Evolutionary conservation across 2,113 vertebrate species (phyloP), one percentile per base, ranked within the genome.

Genomic region (Geococcyx californianus): DNA sequence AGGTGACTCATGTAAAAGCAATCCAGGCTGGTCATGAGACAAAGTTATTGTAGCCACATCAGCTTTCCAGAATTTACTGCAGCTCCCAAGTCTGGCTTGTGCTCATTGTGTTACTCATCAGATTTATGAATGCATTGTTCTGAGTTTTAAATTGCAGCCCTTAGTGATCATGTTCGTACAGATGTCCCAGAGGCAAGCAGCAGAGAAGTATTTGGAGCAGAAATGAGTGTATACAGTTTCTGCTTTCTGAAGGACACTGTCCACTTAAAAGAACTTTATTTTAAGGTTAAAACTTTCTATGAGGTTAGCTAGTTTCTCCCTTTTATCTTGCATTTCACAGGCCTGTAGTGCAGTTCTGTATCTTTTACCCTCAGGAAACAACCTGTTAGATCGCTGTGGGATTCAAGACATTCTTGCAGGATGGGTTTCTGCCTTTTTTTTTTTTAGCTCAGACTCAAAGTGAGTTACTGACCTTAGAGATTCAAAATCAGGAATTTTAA

Each of bases 11-110:
- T 25, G 58, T 60, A 86, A 95, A 92, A 94, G 86, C 92, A 87
- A 92, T 91, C 90, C 79, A 82, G 84, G 75, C 69, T 1, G 2
- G 87, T 97, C 97, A 97, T 88, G 94, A 96, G 97, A 85, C 69
- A 62, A 40, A 91, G 59, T 91, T 96, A 97, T 85, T 96, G 94
- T 87, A 96, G 93, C 88, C 90, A 76, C 93, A 96, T 93, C 93
- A 96, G 95, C 93, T 96, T 97, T 97, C 79, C 88, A 93, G 92
- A 58, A 88, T 93, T 94, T 92, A 73, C 88, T 93, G 87, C 75
- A 82, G 56, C 78, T 95, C 81, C 76, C 58, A 85, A 96, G 81
- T 68, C 60, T 90, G 90, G 67, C 63, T 93, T 90, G 87, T 18
- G 54, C 58, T 93, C 84, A 79, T 77, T 90, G 92, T 91, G n/a